Evolutionary conservation across 2,797 vertebrate genomes (phyloP).

Genomic region (Takifugu rubripes): DNA sequence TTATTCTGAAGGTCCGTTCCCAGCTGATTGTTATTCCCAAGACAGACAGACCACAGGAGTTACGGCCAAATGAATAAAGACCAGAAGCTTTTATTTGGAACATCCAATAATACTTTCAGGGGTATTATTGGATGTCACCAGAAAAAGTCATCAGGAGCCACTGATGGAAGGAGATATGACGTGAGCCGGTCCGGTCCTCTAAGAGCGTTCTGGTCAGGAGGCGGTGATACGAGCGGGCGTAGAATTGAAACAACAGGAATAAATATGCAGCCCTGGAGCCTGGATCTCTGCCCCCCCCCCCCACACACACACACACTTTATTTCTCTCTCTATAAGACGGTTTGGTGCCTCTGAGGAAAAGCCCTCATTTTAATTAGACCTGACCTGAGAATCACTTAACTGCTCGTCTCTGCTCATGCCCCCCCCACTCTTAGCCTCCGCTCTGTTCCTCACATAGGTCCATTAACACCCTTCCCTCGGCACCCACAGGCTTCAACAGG

Average conservation of each 20-base stretch:
- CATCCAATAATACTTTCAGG: slow-evolving; percentile 12
- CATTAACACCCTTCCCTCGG: slow-evolving; percentile 78
- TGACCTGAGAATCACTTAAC: slow-evolving; percentile 80
- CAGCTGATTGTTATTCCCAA: slow-evolving; percentile 58
- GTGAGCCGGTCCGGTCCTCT: slow-evolving; percentile 31
- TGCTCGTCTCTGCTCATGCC: slow-evolving; percentile 61
- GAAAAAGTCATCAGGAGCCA: slow-evolving; percentile 22
- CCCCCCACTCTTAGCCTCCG: slow-evolving; percentile 53
- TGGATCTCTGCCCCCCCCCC: slow-evolving; percentile 50
- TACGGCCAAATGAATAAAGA: slow-evolving; percentile 38
- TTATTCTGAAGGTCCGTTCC: slow-evolving; percentile 67
- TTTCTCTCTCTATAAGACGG: slow-evolving; percentile 64
- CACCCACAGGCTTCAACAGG: slow-evolving; percentile 71
- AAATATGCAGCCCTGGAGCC: slow-evolving; percentile 49
- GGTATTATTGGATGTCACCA: no score
- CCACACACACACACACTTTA: slow-evolving; percentile 17
- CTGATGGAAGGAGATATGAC: slow-evolving; percentile 41
- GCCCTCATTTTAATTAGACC: slow-evolving; percentile 78
- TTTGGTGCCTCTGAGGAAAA: slow-evolving; percentile 73
- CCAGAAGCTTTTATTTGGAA: slow-evolving; percentile 10
- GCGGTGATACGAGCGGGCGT: slow-evolving; percentile 46
- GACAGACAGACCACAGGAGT: slow-evolving; percentile 20
- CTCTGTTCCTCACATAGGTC: slow-evolving; percentile 75
- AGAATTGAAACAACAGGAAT: slow-evolving; percentile 53
- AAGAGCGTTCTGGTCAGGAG: slow-evolving; percentile 39